Conservation (phyloP, 2,797 vertebrate genomes). For the Chelidonichthys spinosus region DNA sequence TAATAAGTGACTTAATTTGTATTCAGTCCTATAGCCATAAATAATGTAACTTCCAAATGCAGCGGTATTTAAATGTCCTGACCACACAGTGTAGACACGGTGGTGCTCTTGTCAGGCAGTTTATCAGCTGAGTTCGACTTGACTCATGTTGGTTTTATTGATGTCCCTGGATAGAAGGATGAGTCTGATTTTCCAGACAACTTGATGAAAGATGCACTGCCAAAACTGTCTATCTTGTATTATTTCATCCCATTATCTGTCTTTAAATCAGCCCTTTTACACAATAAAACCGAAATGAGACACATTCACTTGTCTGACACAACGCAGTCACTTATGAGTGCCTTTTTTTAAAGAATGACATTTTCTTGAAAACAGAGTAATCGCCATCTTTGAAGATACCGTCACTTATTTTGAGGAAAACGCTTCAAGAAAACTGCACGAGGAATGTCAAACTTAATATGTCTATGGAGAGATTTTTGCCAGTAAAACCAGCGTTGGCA, state of each 20-base stretch:
- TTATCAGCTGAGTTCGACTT: slow-evolving; percentile 63
- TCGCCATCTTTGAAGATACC: slow-evolving; percentile 38
- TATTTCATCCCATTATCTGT: slow-evolving; percentile 54
- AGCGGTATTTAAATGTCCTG: slow-evolving; percentile 52
- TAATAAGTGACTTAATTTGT: slow-evolving; percentile 66
- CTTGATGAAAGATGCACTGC: slow-evolving; percentile 56
- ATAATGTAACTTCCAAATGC: slow-evolving; percentile 53
- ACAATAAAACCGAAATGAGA: slow-evolving; percentile 33
- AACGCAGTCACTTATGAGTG: slow-evolving; percentile 48
- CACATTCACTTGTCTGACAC: slow-evolving; percentile 36
- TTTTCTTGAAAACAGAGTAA: slow-evolving; percentile 44
- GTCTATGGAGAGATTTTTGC: not conserved
- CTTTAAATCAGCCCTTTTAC: slow-evolving; percentile 51
- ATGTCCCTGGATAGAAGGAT: slow-evolving; percentile 58
- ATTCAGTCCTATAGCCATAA: slow-evolving; percentile 59
- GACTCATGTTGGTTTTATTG: slow-evolving; percentile 64
- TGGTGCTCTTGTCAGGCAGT: slow-evolving; percentile 49
- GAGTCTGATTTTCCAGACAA: slow-evolving; percentile 44
- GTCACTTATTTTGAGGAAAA: slow-evolving; percentile 42
- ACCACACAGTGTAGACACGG: slow-evolving; percentile 54
- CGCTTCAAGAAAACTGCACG: slow-evolving; percentile 10
- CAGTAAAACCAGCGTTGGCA: not conserved
- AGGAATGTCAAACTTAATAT: slow-evolving; percentile 2
- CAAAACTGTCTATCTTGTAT: slow-evolving; percentile 51
- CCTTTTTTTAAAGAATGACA: slow-evolving; percentile 37